These are phyloP conservation scores for Asobara japonica DNA, from an alignment of 1,140 invertebrate species.

Conservation along the genomic window DNA sequence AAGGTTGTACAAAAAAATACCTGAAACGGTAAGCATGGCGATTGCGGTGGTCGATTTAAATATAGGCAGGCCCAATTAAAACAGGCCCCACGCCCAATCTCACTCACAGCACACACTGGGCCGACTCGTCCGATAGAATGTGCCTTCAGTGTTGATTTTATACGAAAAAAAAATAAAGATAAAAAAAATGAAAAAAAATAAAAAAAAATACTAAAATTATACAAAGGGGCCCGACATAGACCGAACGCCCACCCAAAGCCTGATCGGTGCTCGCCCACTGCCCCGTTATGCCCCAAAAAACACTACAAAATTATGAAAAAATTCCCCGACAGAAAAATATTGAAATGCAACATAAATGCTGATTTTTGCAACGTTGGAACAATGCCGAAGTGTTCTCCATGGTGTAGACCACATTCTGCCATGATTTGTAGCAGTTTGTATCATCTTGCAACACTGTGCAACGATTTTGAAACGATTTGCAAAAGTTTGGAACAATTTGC, in stretches of 20 bases:
- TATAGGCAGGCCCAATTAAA: background rate
- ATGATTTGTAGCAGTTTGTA: too few species aligned
- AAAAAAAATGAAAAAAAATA: constrained; percentile 62
- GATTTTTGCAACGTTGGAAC: too few species aligned
- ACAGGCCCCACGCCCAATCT: constrained; percentile 63
- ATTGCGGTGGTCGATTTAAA: constrained; percentile 7
- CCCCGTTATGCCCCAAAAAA: constrained; percentile 51
- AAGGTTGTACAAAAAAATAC: background rate
- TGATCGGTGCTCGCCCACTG: constrained; percentile 67
- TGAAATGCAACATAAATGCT: too few species aligned
- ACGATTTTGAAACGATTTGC: too few species aligned
- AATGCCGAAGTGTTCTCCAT: too few species aligned
- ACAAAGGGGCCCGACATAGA: constrained; percentile 86
- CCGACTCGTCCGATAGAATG: constrained; percentile 89
- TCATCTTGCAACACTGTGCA: too few species aligned
- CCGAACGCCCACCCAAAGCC: constrained; percentile 75
- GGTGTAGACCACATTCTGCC: too few species aligned
- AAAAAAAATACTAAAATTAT: constrained; percentile 76
- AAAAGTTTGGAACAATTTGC: too few species aligned
- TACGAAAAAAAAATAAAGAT: constrained; percentile 76
- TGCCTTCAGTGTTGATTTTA: constrained; percentile 89
- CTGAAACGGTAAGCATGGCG: background rate
- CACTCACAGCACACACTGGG: constrained; percentile 76
- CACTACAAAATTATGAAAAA: background rate
- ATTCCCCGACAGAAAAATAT: background rate